phyloP scores from a whole-genome alignment of 2,113 vertebrate genomes.

The Seriola aureovittata region DNA sequence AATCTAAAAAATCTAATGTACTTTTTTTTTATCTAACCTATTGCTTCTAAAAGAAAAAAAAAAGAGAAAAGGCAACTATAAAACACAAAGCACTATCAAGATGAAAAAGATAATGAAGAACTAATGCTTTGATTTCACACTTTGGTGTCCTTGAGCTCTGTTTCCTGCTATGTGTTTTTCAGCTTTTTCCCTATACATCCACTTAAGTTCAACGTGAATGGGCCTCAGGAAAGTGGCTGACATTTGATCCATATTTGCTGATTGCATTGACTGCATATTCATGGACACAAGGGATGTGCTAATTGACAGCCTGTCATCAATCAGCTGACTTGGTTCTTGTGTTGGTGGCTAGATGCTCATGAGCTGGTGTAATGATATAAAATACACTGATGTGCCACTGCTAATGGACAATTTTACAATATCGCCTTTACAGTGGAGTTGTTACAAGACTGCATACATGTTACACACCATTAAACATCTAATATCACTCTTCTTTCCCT shows the following conservation, averaged over 20 bases:
- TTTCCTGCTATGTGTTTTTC: slow-evolving; percentile 8
- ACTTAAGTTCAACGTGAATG: slow-evolving; percentile 25
- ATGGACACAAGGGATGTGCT: slow-evolving; percentile 45
- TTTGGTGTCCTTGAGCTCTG: slow-evolving; percentile 2
- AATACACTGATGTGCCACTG: slow-evolving; percentile 39
- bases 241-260: slow-evolving; percentile 57
- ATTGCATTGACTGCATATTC: slow-evolving; percentile 69
- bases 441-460: slow-evolving; percentile 70
- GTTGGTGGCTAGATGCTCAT: slow-evolving; percentile 50
- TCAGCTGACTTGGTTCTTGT: slow-evolving; percentile 62
- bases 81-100: neutral
- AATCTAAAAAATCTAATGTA: too few relatives aligned
- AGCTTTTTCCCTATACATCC: slow-evolving; percentile 5
- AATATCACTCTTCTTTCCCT: slow-evolving; percentile 47
- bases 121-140: slow-evolving; percentile 10
- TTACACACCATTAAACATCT: slow-evolving; percentile 63
- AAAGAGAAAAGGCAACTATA: neutral
- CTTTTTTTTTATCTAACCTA: neutral
- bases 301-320: slow-evolving; percentile 73
- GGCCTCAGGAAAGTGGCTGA: slow-evolving; percentile 53
- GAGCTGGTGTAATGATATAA: slow-evolving; percentile 67
- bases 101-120: slow-evolving; percentile 4
- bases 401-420: slow-evolving; percentile 70
- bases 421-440: slow-evolving; percentile 63
- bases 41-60: neutral